Evolutionary conservation across 2,113 vertebrate genomes (phyloP).

Genomic region (Barnardius zonarius): DNA sequence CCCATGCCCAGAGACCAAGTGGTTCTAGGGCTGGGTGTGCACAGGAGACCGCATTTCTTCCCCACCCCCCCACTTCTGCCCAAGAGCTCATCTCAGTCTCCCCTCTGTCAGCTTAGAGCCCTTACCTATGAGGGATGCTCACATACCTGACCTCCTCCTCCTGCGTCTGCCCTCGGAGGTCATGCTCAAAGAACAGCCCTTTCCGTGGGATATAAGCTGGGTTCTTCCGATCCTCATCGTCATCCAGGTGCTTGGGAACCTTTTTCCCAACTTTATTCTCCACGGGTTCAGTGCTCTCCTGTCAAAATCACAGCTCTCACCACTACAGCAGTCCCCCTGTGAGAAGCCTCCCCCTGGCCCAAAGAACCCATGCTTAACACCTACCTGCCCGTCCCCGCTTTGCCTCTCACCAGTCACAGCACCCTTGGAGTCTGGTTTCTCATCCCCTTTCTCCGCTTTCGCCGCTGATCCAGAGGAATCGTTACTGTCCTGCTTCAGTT

Average conservation of each 20-base stretch:
- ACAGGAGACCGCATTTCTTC: background rate
- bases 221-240: slow-evolving; percentile 96
- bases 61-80: background rate
- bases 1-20: accelerated
- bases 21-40: background rate
- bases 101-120: background rate
- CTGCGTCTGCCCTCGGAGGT: slow-evolving; percentile 91
- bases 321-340: slow-evolving; percentile 35
- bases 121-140: background rate
- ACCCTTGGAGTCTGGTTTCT: slow-evolving; percentile 81
- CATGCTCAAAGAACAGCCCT: slow-evolving; percentile 97
- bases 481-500: slow-evolving; percentile 74
- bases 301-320: slow-evolving; percentile 34
- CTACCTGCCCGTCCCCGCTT: slow-evolving; percentile 96
- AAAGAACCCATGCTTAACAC: background rate
- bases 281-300: slow-evolving; percentile 94
- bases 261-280: slow-evolving; percentile 86
- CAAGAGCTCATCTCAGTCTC: background rate
- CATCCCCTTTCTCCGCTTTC: slow-evolving; percentile 73
- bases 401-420: slow-evolving; percentile 89
- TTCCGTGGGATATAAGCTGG: slow-evolving; percentile 95
- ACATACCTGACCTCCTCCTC: slow-evolving; percentile 90
- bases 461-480: slow-evolving; percentile 66
- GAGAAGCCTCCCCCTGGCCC: background rate
- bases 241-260: slow-evolving; percentile 88